A percentile compares a stretch with the other conserved stretches of the same genome.
Evolutionary conservation across 2,797 vertebrate species (phyloP).

Genomic region (Cuculus canorus): DNA sequence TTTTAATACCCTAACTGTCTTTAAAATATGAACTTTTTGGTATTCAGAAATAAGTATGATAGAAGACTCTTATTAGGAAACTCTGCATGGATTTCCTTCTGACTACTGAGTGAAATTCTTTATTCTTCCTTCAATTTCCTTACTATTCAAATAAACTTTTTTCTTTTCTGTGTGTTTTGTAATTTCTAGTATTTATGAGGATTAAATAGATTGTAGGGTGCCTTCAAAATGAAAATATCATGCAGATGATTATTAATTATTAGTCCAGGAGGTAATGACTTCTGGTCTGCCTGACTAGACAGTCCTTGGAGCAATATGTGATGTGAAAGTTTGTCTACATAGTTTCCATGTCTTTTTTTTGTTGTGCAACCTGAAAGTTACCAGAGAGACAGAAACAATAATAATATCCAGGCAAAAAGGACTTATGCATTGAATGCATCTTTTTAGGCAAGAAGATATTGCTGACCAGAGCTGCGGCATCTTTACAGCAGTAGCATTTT

Average conservation of each 20-base stretch:
- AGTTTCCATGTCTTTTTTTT: fast-evolving
- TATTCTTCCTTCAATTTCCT: neutral
- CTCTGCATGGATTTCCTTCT: neutral
- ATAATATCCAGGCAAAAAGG: neutral
- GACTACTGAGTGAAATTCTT: neutral
- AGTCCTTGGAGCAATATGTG: neutral
- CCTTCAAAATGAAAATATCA: neutral
- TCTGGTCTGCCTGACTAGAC: neutral
- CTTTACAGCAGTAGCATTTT: neutral
- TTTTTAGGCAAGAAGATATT: neutral
- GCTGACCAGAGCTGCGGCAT: neutral
- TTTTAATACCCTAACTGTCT: neutral
- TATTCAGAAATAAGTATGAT: neutral
- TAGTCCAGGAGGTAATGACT: neutral
- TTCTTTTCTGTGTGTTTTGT: neutral
- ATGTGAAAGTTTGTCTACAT: neutral
- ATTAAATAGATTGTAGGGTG: neutral
- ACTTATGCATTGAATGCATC: neutral
- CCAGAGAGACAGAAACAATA: neutral
- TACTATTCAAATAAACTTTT: neutral
- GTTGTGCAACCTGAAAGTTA: neutral
- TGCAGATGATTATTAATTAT: neutral
- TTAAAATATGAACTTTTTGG: neutral
- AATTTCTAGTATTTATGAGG: neutral
- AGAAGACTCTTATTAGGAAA: neutral